Evolutionary conservation across 2,113 vertebrate species (phyloP), one percentile per base, ranked within the genome.

Genomic region (Podarcis muralis): DNA sequence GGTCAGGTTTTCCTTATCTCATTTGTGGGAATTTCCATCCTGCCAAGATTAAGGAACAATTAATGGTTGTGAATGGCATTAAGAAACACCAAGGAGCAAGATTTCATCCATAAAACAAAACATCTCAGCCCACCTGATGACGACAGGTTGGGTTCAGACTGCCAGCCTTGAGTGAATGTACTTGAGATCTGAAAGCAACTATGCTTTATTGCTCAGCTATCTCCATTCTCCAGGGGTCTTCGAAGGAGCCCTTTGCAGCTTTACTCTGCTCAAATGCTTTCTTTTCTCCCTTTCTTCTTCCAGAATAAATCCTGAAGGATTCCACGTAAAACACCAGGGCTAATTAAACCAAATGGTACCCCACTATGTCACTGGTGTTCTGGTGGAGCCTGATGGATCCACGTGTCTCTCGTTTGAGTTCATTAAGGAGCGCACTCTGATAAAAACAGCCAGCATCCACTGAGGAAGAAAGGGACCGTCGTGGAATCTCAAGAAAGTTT

Each of bases 301-400:
- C 88, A 72, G 16, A 2, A 74, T 95, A 92, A 91, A 87, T 65
- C 91, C 94, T 93, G 93, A 96, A 96, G 96, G 96, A 95, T 94
- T 95, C 93, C 95, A 94, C 96, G 96, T 93, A 94, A 96, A 97
- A 97, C 96, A 96, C 94, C 96, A 95, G 92, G 90, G 94, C 94
- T 97, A 96, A 97, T 97, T 96, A 96, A 95, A 96, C 96, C 97
- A 97, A 97, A 96, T 96, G 96, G 94, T 37, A 91, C 91, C 96
- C 86, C 30, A 59, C 96, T 97, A 95, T 97, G 96, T 94, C 94
- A 90, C 91, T 92, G 95, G 90, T 87, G 96, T 96, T 96, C 95
- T 94, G 94, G 81, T 93, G 92, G 80, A 91, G 77, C 93, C 92
- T 93, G 94, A 95, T 91, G 95, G 94, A 89, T 95, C 43, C 94